phyloP scores from a whole-genome alignment of 35 echinoderm and acorn worm genomes.

The Diadema setosum region DNA sequence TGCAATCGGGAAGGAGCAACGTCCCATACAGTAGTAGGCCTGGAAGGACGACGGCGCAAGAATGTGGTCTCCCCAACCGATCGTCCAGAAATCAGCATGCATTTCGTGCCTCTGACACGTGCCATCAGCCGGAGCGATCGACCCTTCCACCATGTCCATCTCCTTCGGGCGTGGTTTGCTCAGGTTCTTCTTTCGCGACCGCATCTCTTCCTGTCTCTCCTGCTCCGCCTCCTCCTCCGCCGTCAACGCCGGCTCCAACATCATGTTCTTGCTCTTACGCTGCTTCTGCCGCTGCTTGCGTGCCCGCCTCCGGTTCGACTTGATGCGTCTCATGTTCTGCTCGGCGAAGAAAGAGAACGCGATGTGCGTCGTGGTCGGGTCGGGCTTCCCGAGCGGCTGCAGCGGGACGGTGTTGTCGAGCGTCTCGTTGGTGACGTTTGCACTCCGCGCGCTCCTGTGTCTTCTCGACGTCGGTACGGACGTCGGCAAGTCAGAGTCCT shows the following conservation, averaged over 20 bases:
- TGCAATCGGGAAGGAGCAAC: conserved; percentile 76
- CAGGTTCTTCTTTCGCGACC: not conserved
- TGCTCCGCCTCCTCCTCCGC: not conserved
- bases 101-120: conserved; percentile 57
- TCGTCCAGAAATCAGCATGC: conserved; percentile 60
- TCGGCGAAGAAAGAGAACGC: conserved; percentile 43
- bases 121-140: not conserved
- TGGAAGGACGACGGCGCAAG: conserved; percentile 80
- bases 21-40: conserved; percentile 84
- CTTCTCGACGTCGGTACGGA: not conserved
- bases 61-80: conserved; percentile 90
- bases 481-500: not conserved
- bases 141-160: not conserved
- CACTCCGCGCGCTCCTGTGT: not conserved
- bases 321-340: conserved; percentile 22
- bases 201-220: not conserved
- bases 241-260: not conserved
- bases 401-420: conserved; percentile 28
- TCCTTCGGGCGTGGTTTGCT: conserved; percentile 4
- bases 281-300: conserved; percentile 27
- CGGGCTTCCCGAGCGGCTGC: not conserved
- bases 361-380: conserved; percentile 16
- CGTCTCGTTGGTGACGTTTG: not conserved
- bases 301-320: conserved; percentile 12
- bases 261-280: not conserved